phyloP scores from a whole-genome alignment of 1,140 invertebrate genomes.

The Bombus polaris region DNA sequence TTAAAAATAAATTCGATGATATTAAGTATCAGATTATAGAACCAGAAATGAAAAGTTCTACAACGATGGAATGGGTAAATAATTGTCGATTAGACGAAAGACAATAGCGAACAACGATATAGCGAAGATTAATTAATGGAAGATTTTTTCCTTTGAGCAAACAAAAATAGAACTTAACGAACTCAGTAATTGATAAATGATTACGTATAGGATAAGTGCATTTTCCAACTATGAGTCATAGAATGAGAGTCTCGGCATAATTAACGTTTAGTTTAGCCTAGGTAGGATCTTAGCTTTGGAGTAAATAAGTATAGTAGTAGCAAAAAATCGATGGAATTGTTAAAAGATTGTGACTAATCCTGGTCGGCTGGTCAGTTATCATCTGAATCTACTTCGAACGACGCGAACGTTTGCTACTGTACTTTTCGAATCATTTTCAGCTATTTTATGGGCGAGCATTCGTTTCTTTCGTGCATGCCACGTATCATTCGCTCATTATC shows the following conservation, averaged over 20 bases:
- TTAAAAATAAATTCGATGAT: neutral
- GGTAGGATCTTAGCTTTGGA: too few relatives aligned
- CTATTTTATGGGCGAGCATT: neutral
- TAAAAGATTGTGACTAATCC: neutral
- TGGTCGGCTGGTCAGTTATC: neutral
- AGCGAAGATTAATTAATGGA: too few relatives aligned
- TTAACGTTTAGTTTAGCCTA: neutral
- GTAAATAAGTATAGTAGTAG: neutral
- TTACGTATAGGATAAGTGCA: too few relatives aligned
- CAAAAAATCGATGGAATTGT: neutral
- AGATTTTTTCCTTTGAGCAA: too few relatives aligned
- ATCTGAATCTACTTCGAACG: neutral
- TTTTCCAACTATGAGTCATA: neutral
- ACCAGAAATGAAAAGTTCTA: accelerated
- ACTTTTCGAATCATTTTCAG: neutral
- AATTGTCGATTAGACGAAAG: neutral
- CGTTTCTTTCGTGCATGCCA: neutral
- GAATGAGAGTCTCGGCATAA: neutral
- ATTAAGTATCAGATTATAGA: neutral
- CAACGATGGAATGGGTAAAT: neutral
- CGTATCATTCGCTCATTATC: neutral
- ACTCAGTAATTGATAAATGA: too few relatives aligned
- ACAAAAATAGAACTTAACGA: too few relatives aligned
- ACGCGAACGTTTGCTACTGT: neutral
- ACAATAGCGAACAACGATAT: too few relatives aligned